A percentile compares a stretch with the other conserved stretches of the same genome.
Conservation (phyloP, 1,140 invertebrate species). For the Ptiloglossa arizonensis region DNA sequence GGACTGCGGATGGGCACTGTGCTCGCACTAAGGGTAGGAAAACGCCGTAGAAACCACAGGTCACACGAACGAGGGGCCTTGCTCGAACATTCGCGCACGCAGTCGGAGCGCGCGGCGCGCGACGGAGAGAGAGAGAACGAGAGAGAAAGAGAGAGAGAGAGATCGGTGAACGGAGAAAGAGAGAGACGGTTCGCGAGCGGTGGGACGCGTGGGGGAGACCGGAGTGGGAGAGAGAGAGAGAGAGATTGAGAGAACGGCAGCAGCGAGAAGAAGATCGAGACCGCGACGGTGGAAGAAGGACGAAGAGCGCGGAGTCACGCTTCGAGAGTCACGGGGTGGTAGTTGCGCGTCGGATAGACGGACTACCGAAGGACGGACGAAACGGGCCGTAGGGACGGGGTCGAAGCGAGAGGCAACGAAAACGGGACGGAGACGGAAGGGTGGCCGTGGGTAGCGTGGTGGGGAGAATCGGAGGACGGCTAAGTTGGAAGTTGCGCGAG, state of each 20-base stretch:
- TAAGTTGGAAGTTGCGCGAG: constrained; percentile 63
- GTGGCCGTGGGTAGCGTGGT: not conserved
- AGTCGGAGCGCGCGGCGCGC: constrained; percentile 35
- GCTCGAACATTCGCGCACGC: constrained; percentile 46
- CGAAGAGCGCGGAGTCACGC: constrained; percentile 56
- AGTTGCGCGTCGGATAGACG: constrained; percentile 57
- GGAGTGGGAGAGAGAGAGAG: not conserved
- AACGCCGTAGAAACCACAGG: constrained; percentile 74
- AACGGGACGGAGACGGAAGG: constrained; percentile 51
- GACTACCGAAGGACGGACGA: constrained; percentile 42
- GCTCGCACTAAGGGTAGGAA: constrained; percentile 70
- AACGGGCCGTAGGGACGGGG: constrained; percentile 30
- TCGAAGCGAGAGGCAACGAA: constrained; percentile 43
- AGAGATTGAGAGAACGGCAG: too few species aligned
- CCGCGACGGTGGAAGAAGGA: constrained; percentile 27
- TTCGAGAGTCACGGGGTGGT: constrained; percentile 60
- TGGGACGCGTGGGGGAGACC: not conserved
- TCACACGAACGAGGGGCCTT: constrained; percentile 67
- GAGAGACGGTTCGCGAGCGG: constrained; percentile 16
- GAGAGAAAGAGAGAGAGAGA: not conserved
- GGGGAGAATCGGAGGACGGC: constrained; percentile 43
- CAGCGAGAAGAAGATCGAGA: constrained; percentile 40
- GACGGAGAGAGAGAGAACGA: not conserved
- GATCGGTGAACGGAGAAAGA: not conserved
- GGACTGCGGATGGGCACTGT: constrained; percentile 67